Conservation (phyloP, 2,113 vertebrate species). For the Chaetura pelagica region DNA sequence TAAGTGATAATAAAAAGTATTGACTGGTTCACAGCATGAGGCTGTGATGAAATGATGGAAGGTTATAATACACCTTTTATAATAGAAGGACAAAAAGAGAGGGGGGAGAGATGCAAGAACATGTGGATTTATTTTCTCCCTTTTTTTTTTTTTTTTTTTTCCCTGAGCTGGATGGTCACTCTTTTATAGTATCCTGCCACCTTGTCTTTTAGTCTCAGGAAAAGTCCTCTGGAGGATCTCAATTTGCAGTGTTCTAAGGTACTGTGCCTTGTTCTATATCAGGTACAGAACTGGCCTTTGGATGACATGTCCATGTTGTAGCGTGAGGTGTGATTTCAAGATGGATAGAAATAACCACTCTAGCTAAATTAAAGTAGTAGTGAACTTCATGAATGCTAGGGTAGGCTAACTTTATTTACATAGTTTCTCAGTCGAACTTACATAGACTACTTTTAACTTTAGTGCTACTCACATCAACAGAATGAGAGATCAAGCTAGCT, state of each 20-base stretch:
- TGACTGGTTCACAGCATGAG: slow-evolving; percentile 2
- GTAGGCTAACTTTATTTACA: not conserved
- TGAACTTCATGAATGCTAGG: not conserved
- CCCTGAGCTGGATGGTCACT: not conserved
- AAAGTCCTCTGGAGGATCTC: not conserved
- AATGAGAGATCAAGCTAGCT: not conserved
- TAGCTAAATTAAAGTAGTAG: not conserved
- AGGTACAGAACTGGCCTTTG: not conserved
- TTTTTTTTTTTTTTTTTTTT: not conserved
- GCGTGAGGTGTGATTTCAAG: not conserved
- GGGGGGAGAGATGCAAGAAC: not conserved
- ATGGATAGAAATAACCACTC: not conserved
- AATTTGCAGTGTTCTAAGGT: not conserved
- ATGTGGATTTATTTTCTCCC: no score
- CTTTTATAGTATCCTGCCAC: not conserved
- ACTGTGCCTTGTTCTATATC: not conserved
- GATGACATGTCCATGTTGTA: not conserved
- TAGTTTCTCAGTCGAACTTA: not conserved
- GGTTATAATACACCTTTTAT: not conserved
- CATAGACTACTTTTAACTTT: not conserved
- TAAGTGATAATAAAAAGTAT: slow-evolving; percentile 54
- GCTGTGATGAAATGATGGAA: slow-evolving; percentile 11
- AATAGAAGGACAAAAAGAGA: not conserved
- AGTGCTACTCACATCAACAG: not conserved
- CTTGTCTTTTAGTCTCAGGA: not conserved